phyloP scores from a whole-genome alignment of 1,140 invertebrate genomes.

The Magallana ariakensis region DNA sequence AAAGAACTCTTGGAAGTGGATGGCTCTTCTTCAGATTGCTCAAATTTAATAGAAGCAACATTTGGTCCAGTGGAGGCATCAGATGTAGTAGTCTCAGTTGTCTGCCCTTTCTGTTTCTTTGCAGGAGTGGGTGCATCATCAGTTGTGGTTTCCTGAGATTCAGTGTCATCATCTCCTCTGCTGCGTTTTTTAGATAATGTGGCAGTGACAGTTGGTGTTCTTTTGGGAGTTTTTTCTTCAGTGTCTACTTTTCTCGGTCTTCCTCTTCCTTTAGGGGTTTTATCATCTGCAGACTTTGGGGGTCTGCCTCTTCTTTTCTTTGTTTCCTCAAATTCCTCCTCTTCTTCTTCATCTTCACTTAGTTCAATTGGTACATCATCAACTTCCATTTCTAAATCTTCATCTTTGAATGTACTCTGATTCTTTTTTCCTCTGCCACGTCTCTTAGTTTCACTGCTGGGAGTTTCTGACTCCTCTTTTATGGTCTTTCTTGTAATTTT shows the following conservation, averaged over 20 bases:
- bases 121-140: slow-evolving; percentile 44
- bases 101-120: slow-evolving; percentile 42
- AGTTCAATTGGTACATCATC: slow-evolving; percentile 43
- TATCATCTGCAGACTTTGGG: slow-evolving; percentile 29
- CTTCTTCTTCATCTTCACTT: slow-evolving; percentile 53
- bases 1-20: slow-evolving; percentile 12
- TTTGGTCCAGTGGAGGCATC: slow-evolving; percentile 50
- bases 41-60: slow-evolving; percentile 31
- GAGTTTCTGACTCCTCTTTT: slow-evolving; percentile 27
- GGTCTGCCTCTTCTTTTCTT: slow-evolving; percentile 48
- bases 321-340: slow-evolving; percentile 13
- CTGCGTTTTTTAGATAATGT: slow-evolving; percentile 46
- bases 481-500: slow-evolving; percentile 48
- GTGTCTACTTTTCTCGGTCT: slow-evolving; percentile 57
- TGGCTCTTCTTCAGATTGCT: slow-evolving; percentile 30
- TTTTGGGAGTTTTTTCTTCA: slow-evolving; percentile 49
- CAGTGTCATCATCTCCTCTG: slow-evolving; percentile 48
- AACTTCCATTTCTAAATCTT: slow-evolving; percentile 27
- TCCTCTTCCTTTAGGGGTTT: slow-evolving; percentile 35
- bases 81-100: slow-evolving; percentile 40
- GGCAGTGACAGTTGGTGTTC: slow-evolving; percentile 44
- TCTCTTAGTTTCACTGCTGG: slow-evolving; percentile 31
- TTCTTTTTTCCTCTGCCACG: slow-evolving; percentile 21
- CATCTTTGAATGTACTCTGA: slow-evolving; percentile 18
- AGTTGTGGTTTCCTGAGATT: slow-evolving; percentile 33